Evolutionary conservation across 2,797 vertebrate genomes (phyloP).

Genomic region (Phataginus tetradactyla): DNA sequence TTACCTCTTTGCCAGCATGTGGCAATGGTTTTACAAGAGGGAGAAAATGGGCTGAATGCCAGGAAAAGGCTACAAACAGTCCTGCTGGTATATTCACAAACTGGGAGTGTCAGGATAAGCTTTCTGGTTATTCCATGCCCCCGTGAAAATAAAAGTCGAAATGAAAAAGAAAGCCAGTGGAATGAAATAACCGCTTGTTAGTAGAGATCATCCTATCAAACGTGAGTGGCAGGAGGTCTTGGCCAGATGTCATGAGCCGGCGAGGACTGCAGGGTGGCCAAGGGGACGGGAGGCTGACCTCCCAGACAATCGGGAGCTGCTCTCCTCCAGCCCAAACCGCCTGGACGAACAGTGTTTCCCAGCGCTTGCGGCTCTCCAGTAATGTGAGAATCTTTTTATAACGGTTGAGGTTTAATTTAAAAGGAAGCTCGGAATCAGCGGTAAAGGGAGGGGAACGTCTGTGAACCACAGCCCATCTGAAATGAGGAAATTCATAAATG

Average conservation of each 20-base stretch:
- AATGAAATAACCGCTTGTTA: conserved; percentile 20
- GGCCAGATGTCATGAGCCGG: not conserved
- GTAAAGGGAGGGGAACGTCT: conserved; percentile 77
- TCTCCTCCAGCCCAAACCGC: conserved; percentile 53
- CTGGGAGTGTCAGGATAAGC: not conserved
- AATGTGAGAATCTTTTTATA: conserved; percentile 83
- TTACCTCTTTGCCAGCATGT: conserved; percentile 57
- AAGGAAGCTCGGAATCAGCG: conserved; percentile 80
- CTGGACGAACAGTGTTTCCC: conserved; percentile 74
- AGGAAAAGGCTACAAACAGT: conserved; percentile 16
- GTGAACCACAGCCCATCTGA: conserved; percentile 83
- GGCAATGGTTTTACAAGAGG: conserved; percentile 43
- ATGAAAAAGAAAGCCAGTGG: not conserved
- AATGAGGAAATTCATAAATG: conserved; percentile 83
- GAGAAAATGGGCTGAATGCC: not conserved
- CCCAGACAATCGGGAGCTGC: conserved; percentile 70
- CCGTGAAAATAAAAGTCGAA: conserved; percentile 31
- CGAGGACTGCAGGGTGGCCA: conserved; percentile 32
- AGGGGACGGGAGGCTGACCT: conserved; percentile 61
- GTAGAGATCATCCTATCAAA: conserved; percentile 14
- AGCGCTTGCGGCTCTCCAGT: conserved; percentile 70
- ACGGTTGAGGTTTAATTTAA: conserved; percentile 79
- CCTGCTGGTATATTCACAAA: not conserved
- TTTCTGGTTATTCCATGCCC: not conserved
- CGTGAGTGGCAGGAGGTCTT: not conserved